Base-by-base conservation (phyloP, 2,113 vertebrate species). In the Haliaeetus leucogaster region DNA sequence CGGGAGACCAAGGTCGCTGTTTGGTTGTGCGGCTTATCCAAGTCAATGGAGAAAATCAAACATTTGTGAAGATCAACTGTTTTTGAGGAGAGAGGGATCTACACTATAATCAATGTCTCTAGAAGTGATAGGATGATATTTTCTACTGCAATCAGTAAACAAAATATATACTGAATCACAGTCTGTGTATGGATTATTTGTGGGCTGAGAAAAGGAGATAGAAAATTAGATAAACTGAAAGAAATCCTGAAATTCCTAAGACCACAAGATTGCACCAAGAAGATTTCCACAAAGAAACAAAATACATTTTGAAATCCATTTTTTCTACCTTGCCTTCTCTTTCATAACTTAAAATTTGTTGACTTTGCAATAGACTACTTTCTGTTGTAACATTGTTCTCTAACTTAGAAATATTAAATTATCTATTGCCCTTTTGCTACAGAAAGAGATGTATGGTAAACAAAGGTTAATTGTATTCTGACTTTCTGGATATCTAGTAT, bases 271-370 rank as follows among this genome's bases (percentile, higher is more conserved):
- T 55, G 6, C 36, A 80, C 9, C 5, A 34, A 45, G 40, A 76
- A 56, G 32, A 52, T 42, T 42, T 42, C 13, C 42, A 42, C 42
- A 59, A 67, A 68, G 59, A 81, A 87, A 62, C 4, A 77, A 66
- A 86, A 77, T 20, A 18, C 2, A 13, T 71, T 78, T 42, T 70
- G 19, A 92, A 89, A 83, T 58, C 1, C 0, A 3, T 89, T 87
- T 47, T 91, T 93, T 88, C 59, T 93, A 72, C 42, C 21, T 93
- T 92, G 91, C 72, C 47, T 90, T 92, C n/a, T 66, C 61, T 91
- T 65, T 89, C 22, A 90, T 66, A 88, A 52, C 11, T 96, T 95
- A 89, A 89, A 93, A 59, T 82, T 67, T 76, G 32, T 65, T 83
- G 59, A 61, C 29, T 89, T 86, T 66, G 25, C 10, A 86, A 26